phyloP scores from a whole-genome alignment of 2,797 vertebrate species.

The Thripadectes ignobilis region DNA sequence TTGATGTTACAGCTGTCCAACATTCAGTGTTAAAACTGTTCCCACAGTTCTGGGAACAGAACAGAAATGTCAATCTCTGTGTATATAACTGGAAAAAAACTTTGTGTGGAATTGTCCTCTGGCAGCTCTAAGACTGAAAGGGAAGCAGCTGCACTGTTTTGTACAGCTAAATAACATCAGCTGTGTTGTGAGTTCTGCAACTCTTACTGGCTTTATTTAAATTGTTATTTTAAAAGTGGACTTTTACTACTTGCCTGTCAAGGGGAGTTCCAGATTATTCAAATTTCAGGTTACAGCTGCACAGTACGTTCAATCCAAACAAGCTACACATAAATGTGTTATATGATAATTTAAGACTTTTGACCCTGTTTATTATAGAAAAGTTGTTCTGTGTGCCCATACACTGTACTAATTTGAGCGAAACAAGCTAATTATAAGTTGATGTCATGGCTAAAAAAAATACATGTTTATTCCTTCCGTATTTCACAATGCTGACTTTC shows the following conservation, averaged over 20 bases:
- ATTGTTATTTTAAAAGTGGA: background rate
- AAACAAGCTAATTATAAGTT: slow-evolving; percentile 56
- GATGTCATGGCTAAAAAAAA: slow-evolving; percentile 65
- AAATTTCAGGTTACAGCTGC: background rate
- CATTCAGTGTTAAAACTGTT: background rate
- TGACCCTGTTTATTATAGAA: slow-evolving; percentile 34
- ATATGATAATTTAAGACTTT: background rate
- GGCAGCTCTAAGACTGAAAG: background rate
- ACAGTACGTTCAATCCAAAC: background rate
- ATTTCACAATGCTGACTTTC: background rate
- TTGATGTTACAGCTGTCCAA: background rate
- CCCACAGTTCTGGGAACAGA: background rate
- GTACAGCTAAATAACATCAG: background rate
- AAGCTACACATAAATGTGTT: background rate
- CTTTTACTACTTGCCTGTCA: background rate
- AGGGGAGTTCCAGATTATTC: background rate
- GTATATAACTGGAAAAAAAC: background rate
- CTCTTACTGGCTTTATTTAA: background rate
- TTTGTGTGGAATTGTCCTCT: background rate
- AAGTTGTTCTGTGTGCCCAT: background rate
- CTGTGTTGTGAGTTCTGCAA: background rate
- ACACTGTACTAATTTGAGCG: slow-evolving; percentile 20
- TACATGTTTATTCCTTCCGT: background rate
- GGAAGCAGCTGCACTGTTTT: background rate
- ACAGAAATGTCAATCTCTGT: background rate